phyloP scores from a whole-genome alignment of 2,113 vertebrate species.

The Pimephales promelas region DNA sequence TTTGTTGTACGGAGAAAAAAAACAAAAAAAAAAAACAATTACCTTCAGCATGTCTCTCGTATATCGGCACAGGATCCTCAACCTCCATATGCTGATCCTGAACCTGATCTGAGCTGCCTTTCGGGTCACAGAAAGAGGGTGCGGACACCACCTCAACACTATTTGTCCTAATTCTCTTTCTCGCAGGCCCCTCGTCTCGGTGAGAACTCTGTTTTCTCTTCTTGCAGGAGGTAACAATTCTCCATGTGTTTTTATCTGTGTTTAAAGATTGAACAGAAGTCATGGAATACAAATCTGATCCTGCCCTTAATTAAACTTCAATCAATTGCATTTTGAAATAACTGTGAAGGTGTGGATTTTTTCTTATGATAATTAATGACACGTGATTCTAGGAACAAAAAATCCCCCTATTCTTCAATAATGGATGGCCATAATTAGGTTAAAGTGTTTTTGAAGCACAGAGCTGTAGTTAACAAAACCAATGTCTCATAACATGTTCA shows the following conservation, averaged over 20 bases:
- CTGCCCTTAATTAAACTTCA: too few species aligned
- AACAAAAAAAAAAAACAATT: neutral
- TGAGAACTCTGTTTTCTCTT: neutral
- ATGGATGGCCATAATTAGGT: too few species aligned
- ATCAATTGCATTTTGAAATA: too few species aligned
- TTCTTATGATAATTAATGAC: too few species aligned
- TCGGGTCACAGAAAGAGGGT: neutral
- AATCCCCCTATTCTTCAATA: too few species aligned
- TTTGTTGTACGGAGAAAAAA: too few species aligned
- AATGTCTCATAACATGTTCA: too few species aligned
- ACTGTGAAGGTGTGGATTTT: too few species aligned
- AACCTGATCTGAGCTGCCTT: neutral
- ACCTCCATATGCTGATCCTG: too few species aligned
- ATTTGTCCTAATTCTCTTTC: neutral
- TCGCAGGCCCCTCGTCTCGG: neutral
- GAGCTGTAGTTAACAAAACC: too few species aligned
- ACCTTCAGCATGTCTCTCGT: neutral
- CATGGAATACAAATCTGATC: neutral
- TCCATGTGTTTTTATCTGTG: neutral
- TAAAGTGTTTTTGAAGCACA: too few species aligned
- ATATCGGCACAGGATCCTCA: neutral
- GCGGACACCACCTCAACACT: neutral
- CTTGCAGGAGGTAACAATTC: neutral
- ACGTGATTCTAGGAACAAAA: too few species aligned
- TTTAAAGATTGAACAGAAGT: neutral